phyloP scores from a whole-genome alignment of 2,888 invertebrate genomes.

The Xanthorhoe designata region DNA sequence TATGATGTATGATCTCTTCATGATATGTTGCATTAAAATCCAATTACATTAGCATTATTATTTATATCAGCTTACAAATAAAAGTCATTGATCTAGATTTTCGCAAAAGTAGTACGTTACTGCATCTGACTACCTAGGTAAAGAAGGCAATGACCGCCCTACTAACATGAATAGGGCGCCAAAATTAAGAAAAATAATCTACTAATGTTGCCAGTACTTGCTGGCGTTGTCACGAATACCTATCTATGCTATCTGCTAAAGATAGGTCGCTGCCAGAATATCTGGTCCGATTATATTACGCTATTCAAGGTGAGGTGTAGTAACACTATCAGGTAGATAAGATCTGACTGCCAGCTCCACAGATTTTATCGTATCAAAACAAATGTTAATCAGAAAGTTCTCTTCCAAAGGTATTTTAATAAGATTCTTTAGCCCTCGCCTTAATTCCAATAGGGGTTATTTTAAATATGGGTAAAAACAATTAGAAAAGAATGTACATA shows the following conservation, averaged over 20 bases:
- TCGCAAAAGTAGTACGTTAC: slow-evolving; percentile 18
- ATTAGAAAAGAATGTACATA: neutral
- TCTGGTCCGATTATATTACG: slow-evolving; percentile 34
- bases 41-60: no score
- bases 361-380: slow-evolving; percentile 10
- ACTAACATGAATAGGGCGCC: slow-evolving; percentile 69
- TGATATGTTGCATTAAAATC: neutral
- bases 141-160: slow-evolving; percentile 70
- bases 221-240: slow-evolving; percentile 39
- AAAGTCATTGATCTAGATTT: no score
- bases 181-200: slow-evolving; percentile 45
- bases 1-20: neutral
- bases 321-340: slow-evolving; percentile 14
- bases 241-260: slow-evolving; percentile 28
- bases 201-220: slow-evolving; percentile 39
- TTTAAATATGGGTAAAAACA: neutral
- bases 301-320: slow-evolving; percentile 37
- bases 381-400: neutral
- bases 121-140: slow-evolving; percentile 23
- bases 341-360: slow-evolving; percentile 12
- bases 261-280: slow-evolving; percentile 44
- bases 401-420: neutral
- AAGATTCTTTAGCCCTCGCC: neutral
- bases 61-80: no score
- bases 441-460: neutral